Percentiles rank a stretch among this genome's conserved stretches.
Conservation (phyloP, 2,113 vertebrate genomes). For the Ochotona curzoniae region DNA sequence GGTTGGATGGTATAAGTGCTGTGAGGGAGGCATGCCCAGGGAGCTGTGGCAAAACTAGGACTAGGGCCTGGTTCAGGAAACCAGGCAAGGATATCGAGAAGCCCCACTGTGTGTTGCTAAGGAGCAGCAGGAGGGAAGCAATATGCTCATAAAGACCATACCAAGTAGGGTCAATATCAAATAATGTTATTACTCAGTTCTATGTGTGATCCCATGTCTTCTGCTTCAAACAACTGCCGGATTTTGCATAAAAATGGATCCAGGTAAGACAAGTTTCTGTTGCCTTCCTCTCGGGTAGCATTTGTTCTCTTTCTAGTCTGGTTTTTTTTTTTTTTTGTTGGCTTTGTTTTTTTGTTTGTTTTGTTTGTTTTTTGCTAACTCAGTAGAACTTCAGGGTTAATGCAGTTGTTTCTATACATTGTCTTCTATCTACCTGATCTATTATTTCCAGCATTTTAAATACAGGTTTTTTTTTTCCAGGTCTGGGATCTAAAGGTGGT, state of each 20-base stretch:
- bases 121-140: background rate
- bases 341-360: background rate
- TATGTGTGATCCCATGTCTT: background rate
- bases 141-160: background rate
- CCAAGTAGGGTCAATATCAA: background rate
- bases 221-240: background rate
- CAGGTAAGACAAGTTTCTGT: background rate
- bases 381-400: background rate
- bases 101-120: background rate
- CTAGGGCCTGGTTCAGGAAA: background rate
- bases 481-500: background rate
- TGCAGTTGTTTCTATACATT: background rate
- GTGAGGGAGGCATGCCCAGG: background rate
- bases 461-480: background rate
- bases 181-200: background rate
- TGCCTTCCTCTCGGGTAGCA: background rate
- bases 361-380: background rate
- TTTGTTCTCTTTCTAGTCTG: background rate
- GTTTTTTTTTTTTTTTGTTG: background rate
- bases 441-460: background rate
- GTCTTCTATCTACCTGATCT: background rate
- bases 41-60: background rate
- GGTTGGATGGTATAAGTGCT: rapidly evolving
- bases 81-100: too few species aligned
- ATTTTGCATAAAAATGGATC: background rate